phyloP scores from a whole-genome alignment of 2,888 invertebrate species.

The Clunio marinus region DNA sequence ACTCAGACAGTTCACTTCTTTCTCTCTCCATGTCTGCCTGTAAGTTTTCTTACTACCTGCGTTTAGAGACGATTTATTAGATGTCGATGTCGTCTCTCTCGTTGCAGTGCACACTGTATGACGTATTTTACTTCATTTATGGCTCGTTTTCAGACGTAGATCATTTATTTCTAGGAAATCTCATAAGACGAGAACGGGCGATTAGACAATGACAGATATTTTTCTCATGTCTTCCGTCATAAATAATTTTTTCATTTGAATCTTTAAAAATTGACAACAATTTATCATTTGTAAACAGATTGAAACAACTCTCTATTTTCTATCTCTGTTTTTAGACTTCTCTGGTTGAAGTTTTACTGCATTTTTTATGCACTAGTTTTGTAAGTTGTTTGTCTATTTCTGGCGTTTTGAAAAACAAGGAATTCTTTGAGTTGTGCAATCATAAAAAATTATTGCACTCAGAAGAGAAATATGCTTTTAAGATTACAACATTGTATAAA shows the following conservation, averaged over 20 bases:
- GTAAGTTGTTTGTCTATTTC: no score
- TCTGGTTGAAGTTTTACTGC: no score
- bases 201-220: no score
- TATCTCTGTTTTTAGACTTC: no score
- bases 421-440: not conserved
- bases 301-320: no score
- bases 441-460: slow-evolving; percentile 12
- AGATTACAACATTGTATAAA: slow-evolving; percentile 22
- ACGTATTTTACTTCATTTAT: slow-evolving; percentile 3
- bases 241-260: no score
- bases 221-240: no score
- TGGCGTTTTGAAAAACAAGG: not conserved
- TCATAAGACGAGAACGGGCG: no score
- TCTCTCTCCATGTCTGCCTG: not conserved
- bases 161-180: slow-evolving; percentile 14
- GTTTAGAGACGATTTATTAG: slow-evolving; percentile 9
- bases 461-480: slow-evolving; percentile 1
- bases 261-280: no score
- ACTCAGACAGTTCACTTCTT: not conserved
- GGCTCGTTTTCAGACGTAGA: not conserved
- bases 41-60: not conserved
- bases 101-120: not conserved
- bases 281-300: no score
- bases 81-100: not conserved
- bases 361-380: slow-evolving; percentile 7